Evolutionary conservation across 2,797 vertebrate genomes (phyloP), one percentile per base, ranked within the genome.

Genomic region (Ficedula albicollis): DNA sequence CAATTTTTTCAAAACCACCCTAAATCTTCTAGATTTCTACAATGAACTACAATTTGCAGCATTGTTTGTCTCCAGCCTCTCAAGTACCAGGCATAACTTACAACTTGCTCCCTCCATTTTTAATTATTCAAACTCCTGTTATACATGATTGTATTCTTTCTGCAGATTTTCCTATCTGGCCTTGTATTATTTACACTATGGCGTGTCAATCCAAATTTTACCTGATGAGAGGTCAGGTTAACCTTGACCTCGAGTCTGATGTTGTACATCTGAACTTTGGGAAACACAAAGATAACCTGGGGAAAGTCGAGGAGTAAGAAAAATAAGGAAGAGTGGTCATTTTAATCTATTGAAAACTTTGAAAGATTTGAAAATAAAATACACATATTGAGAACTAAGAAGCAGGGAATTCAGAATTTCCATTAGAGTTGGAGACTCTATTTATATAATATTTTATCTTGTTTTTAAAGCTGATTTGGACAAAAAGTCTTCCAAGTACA

Each of bases 301-400:
- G 13, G 7, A 17, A 6, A 22, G 11, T 4, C 0, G 0, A 12
- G 5, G 8, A 13, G 9, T n/a, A 48, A 34, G 3, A 5, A 51
- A 25, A 23, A 25, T 16, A 34, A 20, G 4, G 3, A 27, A 60
- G 78, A 58, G 6, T 29, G 2, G 2, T 23, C 8, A 59, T 79
- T 43, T 66, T 34, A 26, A 80, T 27, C 10, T 36, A 17, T 2
- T 62, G 38, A 56, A 88, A 76, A 11, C 3, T 68, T 43, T 9
- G 11, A 59, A 82, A 72, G 4, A 8, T 66, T 64, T 82, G 69
- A 49, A 46, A 76, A 68, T 17, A 30, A 79, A 41, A 60, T 55
- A 46, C 6, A 25, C 10, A 18, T 13, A 30, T 3, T 46, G 6
- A 54, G 10, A 62, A 6, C 23, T 58, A 70, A 46, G 22, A 77